Evolutionary conservation across 2,888 invertebrate species (phyloP), one percentile per base, ranked within the genome.

Genomic region (Elmis aenea): DNA sequence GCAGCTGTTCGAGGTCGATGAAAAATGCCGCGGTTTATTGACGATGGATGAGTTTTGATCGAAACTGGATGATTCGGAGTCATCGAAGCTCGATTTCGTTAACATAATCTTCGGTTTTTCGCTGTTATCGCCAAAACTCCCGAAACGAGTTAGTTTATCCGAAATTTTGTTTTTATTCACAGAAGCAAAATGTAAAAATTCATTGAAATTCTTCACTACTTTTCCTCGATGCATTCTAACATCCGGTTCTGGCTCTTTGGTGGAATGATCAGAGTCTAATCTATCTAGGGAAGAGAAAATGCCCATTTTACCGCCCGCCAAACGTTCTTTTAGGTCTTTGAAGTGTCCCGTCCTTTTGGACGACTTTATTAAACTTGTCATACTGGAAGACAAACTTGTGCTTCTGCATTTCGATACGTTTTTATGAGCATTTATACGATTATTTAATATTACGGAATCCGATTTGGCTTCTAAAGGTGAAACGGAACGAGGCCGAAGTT

Each of bases 151-250:
- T 18, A 54, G 62, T 30, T 50, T 58, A 50, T 60, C 64, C 48
- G 71, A 71, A 23, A 74, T 68, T 47, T 74, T 74, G 53, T 65
- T 76, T 62, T 81, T 83, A 59, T 77, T 82, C 1, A 76, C 71
- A 2, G 80, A 74, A 1, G 86, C 79, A 55, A 89, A 83, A 57
- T 82, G 87, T 1, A 88, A 71, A 61, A 90, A 89, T 67, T 90
- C 89, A 57, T 88, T 88, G 20, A 90, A 71, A 64, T 89, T 89
- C 65, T 83, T 87, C 2, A 90, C 85, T 40, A 67, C 57, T 50
- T 61, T 64, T 10, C 55, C 58, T 34, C 50, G 57, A 67, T 68
- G 60, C 59, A 73, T 49, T 69, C 69, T 68, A 63, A 66, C 16
- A 53, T 68, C 48, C 40, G 58, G 34, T 53, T 61, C 52, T n/a